A percentile compares a stretch with the other conserved stretches of the same genome.
Evolutionary conservation across 1,140 invertebrate genomes (phyloP).

Genomic region (Ceratitis capitata): DNA sequence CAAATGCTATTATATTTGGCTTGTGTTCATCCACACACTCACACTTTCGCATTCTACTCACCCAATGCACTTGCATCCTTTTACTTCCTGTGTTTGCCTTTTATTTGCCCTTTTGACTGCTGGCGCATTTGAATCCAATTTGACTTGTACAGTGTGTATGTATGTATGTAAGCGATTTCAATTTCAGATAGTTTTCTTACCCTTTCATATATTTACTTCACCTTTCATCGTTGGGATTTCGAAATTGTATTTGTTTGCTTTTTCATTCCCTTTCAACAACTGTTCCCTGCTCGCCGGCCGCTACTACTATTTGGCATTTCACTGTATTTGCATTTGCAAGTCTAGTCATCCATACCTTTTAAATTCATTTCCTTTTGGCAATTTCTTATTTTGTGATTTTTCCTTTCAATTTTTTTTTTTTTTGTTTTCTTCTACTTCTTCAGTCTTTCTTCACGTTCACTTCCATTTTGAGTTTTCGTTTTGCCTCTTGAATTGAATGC

Average conservation of each 20-base stretch:
- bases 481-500: slow-evolving; percentile 23
- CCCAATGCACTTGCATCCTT: neutral
- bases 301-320: neutral
- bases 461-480: too few species aligned
- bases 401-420: too few species aligned
- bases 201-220: neutral
- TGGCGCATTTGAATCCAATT: slow-evolving; percentile 25
- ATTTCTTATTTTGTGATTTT: neutral
- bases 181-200: slow-evolving; percentile 41
- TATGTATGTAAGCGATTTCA: slow-evolving; percentile 22
- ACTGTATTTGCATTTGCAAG: slow-evolving; percentile 34
- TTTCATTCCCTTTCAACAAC: neutral
- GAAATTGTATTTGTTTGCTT: neutral
- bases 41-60: neutral
- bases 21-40: neutral
- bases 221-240: too few species aligned
- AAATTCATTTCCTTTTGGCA: neutral
- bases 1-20: neutral
- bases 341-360: slow-evolving; percentile 31
- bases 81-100: neutral
- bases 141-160: too few species aligned
- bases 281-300: too few species aligned
- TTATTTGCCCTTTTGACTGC: slow-evolving; percentile 33
- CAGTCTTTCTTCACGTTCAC: neutral
- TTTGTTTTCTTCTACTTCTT: neutral